Percentiles rank a stretch among this genome's conserved stretches.
Evolutionary conservation across 1,140 invertebrate genomes (phyloP).

Genomic region (Gyrodactylus bullatarudis): DNA sequence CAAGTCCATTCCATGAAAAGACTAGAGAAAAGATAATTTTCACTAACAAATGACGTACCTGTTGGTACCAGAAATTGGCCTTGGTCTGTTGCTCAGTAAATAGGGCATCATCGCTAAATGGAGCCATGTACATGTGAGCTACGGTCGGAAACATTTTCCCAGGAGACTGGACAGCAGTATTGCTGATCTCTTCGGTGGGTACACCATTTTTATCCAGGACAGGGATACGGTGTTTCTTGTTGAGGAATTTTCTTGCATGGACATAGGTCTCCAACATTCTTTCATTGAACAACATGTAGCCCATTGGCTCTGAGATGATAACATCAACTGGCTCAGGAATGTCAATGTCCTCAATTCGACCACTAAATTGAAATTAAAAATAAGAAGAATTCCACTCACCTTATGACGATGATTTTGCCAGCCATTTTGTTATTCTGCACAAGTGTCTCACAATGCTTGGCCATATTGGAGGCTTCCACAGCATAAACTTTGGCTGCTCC

Average conservation of each 20-base stretch:
- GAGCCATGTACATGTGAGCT: conserved; percentile 82
- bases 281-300: conserved; percentile 97
- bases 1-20: conserved; percentile 86
- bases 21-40: conserved; percentile 35
- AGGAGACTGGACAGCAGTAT: conserved; percentile 11
- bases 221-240: conserved; percentile 28
- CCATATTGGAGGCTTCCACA: conserved; percentile 91
- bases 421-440: conserved; percentile 45
- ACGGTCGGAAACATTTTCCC: conserved; percentile 70
- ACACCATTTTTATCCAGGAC: conserved; percentile 16
- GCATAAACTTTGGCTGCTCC: conserved; percentile 84
- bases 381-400: conserved; percentile 26
- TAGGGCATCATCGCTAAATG: conserved; percentile 79
- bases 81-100: conserved; percentile 54
- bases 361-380: conserved; percentile 53
- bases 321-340: conserved; percentile 72
- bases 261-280: conserved; percentile 93
- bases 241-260: conserved; percentile 88
- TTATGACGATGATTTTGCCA: conserved; percentile 22
- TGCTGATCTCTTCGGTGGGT: background rate
- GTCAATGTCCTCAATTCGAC: conserved; percentile 90
- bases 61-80: conserved; percentile 7
- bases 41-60: conserved; percentile 25
- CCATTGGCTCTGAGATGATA: conserved; percentile 96
- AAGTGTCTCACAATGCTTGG: conserved; percentile 60